Evolutionary conservation across 2,888 invertebrate genomes (phyloP), one percentile per base, ranked within the genome.

Genomic region (Cistogaster globosa): DNA sequence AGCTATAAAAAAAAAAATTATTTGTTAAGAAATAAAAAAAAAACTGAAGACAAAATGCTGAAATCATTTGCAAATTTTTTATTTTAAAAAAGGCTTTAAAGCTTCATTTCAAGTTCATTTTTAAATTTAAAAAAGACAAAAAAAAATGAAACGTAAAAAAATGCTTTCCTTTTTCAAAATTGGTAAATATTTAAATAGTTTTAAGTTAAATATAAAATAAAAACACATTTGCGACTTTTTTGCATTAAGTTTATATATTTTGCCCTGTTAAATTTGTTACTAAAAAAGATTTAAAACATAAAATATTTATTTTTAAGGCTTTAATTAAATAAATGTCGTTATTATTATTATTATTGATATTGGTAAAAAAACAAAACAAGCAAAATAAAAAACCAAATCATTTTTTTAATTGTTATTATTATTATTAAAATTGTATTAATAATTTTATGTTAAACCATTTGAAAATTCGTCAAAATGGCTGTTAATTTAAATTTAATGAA

Each of bases 401-500:
- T n/a, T n/a, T n/a, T n/a, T n/a, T n/a, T n/a, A 62, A 72, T 53
- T 42, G 26, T 42, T 42, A 60, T 82, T 77, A 86, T 57, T 20
- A 86, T 69, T 62, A 74, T 75, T 76, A 72, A 76, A 62, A 77
- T 42, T 72, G 67, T 48, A 77, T 83, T 63, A 74, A 67, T 53
- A 63, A 67, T 26, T 71, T 85, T 83, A 48, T 89, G 89, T 88
- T 78, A 88, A 90, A 87, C 87, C 87, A 86, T 89, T 90, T 90
- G 89, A 87, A 87, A 88, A 91, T 90, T 91, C 91, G 91, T 91
- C 91, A 91, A 91, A 91, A 91, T 90, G 91, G 91, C 91, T 91
- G 91, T 91, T 91, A 91, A 91, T 91, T 90, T 90, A 89, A 90
- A 94, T 69, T 92, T 91, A 87, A 92, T 95, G 97, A 97, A 91